Evolutionary conservation across 2,888 invertebrate genomes (phyloP).

Genomic region (Rotaria macrura): DNA sequence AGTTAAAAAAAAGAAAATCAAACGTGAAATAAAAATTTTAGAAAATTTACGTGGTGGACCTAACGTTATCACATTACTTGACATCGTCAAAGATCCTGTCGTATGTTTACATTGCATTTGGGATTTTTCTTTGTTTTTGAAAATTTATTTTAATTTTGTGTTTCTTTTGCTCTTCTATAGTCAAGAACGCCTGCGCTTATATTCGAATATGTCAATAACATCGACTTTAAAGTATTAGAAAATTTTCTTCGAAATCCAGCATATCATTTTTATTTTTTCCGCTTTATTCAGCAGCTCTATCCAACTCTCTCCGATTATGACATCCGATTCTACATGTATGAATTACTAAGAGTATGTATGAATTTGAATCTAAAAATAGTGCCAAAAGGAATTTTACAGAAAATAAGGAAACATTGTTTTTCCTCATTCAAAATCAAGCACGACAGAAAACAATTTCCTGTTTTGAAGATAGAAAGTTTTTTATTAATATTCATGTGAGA

Average conservation of each 20-base stretch:
- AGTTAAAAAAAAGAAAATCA: constrained; percentile 99
- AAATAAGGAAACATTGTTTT: no score
- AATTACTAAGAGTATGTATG: constrained; percentile 71
- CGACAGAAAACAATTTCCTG: no score
- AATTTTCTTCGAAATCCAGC: not conserved
- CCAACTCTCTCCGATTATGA: constrained; percentile 98
- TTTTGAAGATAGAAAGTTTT: no score
- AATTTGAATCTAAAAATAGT: no score
- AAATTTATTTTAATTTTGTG: not conserved
- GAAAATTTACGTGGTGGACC: constrained; percentile 97
- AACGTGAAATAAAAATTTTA: constrained; percentile 98
- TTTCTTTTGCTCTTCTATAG: constrained; percentile 38
- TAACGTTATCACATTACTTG: constrained; percentile 93
- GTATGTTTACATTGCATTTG: constrained; percentile 38
- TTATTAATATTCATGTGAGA: no score
- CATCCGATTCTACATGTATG: constrained; percentile 96
- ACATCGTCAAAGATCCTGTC: constrained; percentile 83
- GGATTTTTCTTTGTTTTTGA: not conserved
- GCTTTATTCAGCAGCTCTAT: constrained; percentile 67
- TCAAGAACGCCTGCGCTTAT: constrained; percentile 95
- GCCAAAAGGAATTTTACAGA: not conserved
- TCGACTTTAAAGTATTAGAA: constrained; percentile 77
- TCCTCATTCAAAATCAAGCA: no score
- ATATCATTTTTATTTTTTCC: not conserved
- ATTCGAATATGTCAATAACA: constrained; percentile 99